phyloP scores from a whole-genome alignment of 2,113 vertebrate species.

The Protobothrops flavoviridis region DNA sequence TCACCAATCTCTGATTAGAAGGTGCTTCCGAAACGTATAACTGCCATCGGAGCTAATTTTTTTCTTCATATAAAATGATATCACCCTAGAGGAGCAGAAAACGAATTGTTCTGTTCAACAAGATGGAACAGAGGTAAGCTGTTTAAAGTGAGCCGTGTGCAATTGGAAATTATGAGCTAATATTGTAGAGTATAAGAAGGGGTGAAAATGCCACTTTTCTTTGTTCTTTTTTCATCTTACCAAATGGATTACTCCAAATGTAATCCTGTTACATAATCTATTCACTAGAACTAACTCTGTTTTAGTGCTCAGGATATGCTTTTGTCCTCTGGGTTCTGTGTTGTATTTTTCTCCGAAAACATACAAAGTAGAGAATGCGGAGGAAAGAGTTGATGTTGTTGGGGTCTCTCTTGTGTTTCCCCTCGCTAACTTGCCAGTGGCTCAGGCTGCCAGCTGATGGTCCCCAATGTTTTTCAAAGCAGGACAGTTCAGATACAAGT shows the following conservation, averaged over 20 bases:
- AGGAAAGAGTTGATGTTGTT: fast-evolving
- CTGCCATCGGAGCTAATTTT: slow-evolving; percentile 78
- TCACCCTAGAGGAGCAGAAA: slow-evolving; percentile 72
- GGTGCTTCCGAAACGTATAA: slow-evolving; percentile 82
- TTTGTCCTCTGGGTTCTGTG: slow-evolving; percentile 25
- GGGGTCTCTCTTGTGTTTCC: fast-evolving
- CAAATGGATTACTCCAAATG: slow-evolving; percentile 56
- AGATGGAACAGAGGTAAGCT: slow-evolving; percentile 59
- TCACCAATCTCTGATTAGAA: slow-evolving; percentile 92
- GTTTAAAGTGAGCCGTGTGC: slow-evolving; percentile 54
- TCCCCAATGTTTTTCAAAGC: neutral
- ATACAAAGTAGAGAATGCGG: neutral
- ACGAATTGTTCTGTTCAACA: slow-evolving; percentile 70
- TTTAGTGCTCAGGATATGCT: slow-evolving; percentile 36
- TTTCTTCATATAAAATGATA: slow-evolving; percentile 78
- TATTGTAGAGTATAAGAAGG: slow-evolving; percentile 60
- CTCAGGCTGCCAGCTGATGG: neutral
- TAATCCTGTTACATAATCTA: slow-evolving; percentile 46
- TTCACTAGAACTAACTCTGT: slow-evolving; percentile 51
- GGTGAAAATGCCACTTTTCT: slow-evolving; percentile 59
- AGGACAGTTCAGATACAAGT: neutral
- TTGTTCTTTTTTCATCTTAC: slow-evolving; percentile 55
- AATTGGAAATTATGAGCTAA: slow-evolving; percentile 71
- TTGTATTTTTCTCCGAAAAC: slow-evolving; percentile 9
- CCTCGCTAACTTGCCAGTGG: neutral